Evolutionary conservation across 2,888 invertebrate genomes (phyloP).

Genomic region (Nasonovia ribisnigri): DNA sequence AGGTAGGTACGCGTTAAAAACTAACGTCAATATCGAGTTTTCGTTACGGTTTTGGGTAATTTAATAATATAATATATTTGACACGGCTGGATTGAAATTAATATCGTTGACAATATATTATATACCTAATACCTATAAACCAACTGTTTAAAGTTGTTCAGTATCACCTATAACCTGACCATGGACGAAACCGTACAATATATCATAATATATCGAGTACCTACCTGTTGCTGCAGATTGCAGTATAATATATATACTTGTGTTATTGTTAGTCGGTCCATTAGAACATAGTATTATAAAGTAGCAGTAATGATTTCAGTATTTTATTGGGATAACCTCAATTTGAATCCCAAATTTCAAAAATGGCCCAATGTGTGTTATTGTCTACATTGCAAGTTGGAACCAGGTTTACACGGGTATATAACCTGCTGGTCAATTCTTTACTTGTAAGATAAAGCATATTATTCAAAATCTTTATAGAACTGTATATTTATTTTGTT

Average conservation of each 20-base stretch:
- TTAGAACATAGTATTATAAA: not conserved
- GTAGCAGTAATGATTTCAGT: not conserved
- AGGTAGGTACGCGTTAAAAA: not conserved
- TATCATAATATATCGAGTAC: not conserved
- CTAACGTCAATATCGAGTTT: slow-evolving; percentile 8
- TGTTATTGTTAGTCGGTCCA: not conserved
- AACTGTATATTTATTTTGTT: not conserved
- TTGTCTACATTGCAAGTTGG: not conserved
- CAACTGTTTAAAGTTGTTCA: not conserved
- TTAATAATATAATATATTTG: not conserved
- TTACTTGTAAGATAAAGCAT: too few species aligned
- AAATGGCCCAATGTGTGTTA: not conserved
- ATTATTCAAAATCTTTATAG: too few species aligned
- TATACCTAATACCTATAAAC: not conserved
- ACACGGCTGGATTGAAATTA: not conserved
- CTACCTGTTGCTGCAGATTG: not conserved
- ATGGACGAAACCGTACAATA: not conserved
- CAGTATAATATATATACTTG: not conserved
- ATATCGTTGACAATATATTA: not conserved
- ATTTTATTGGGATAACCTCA: not conserved
- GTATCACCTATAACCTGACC: not conserved
- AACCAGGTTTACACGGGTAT: not conserved
- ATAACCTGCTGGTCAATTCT: too few species aligned
- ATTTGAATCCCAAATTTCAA: not conserved
- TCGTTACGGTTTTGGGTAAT: not conserved